Evolutionary conservation across 2,888 invertebrate species (phyloP).

Genomic region (Thereva nobilitata): DNA sequence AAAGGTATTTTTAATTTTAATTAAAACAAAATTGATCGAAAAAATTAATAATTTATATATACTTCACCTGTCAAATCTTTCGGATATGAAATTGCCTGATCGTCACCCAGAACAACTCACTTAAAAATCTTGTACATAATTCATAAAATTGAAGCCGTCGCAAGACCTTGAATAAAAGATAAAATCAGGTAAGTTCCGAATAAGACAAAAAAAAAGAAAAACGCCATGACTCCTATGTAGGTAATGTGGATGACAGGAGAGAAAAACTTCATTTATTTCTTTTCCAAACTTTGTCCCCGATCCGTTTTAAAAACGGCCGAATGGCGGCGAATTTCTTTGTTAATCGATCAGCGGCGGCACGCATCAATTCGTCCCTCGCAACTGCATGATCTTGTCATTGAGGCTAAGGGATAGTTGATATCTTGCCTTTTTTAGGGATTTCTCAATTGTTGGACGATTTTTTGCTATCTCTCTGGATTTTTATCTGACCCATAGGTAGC

Average conservation of each 20-base stretch:
- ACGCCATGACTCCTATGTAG: background rate
- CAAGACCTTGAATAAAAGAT: slow-evolving; percentile 14
- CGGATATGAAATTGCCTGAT: slow-evolving; percentile 24
- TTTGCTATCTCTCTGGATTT: too few relatives aligned
- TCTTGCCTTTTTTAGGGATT: slow-evolving; percentile 13
- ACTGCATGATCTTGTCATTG: slow-evolving; percentile 6
- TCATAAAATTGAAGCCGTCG: slow-evolving; percentile 14
- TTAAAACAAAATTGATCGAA: too few relatives aligned
- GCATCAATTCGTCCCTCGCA: background rate
- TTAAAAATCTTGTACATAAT: slow-evolving; percentile 19
- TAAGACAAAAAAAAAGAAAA: slow-evolving; percentile 16
- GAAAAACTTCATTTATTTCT: too few relatives aligned
- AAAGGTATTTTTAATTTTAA: too few relatives aligned
- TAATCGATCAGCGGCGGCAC: slow-evolving; percentile 4
- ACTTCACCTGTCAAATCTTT: slow-evolving; percentile 24
- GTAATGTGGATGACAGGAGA: too few relatives aligned
- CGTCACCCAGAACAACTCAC: slow-evolving; percentile 31
- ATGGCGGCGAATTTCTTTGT: slow-evolving; percentile 31
- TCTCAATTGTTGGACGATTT: background rate
- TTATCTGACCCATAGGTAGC: too few relatives aligned
- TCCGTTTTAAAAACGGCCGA: background rate
- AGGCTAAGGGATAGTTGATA: background rate
- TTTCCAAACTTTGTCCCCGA: too few relatives aligned
- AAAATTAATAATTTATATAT: slow-evolving; percentile 23
- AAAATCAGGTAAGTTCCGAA: slow-evolving; percentile 15